Base-by-base conservation (phyloP, 2,113 vertebrate species). In the Dasyprocta punctata region DNA sequence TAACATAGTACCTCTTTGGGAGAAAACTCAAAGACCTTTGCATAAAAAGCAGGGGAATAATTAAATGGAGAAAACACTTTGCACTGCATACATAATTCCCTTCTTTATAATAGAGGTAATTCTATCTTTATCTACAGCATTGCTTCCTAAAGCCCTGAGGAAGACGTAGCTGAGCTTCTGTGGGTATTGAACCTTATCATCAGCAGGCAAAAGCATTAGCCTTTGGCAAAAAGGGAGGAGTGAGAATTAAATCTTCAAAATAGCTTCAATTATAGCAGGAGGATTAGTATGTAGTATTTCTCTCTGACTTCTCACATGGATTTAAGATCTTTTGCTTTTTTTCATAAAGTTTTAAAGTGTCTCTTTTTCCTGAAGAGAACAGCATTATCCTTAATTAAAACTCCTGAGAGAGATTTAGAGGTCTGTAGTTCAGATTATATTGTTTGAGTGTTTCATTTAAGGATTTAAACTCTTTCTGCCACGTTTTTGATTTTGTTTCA, bases 321-420 rank as follows among this genome's bases (percentile, higher is more conserved):
- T 96, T 98, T 96, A 98, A 97, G 65, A 97, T 97, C 90, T 92
- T 91, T 95, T 92, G 54, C 86, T 85, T 81, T 92, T 71, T 88
- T 60, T 44, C 2, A 47, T 52, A 44, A 96, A 97, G 69, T 97
- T 96, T 97, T 96, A 95, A 97, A 95, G 60, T 94, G 4, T 96
- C 87, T 95, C 54, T 96, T 92, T 97, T 87, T 95, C 85, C 80
- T 94, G 87, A 97, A 96, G 63, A 97, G 94, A 97, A 88, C 36
- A 92, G 85, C 47, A 96, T 97, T 97, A 97, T 95, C 88, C 90
- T 97, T 98, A 98, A 98, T 97, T 98, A 98, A 96, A 98, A 94
- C 93, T 97, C 96, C 77, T 13, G 69, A 90, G 96, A 97, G 96
- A 96, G 93, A 54, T 94, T 94, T 93, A 97, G 75, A 95, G 90